Base-by-base conservation (phyloP, 2,888 invertebrate species). In the Synergus itoensis region DNA sequence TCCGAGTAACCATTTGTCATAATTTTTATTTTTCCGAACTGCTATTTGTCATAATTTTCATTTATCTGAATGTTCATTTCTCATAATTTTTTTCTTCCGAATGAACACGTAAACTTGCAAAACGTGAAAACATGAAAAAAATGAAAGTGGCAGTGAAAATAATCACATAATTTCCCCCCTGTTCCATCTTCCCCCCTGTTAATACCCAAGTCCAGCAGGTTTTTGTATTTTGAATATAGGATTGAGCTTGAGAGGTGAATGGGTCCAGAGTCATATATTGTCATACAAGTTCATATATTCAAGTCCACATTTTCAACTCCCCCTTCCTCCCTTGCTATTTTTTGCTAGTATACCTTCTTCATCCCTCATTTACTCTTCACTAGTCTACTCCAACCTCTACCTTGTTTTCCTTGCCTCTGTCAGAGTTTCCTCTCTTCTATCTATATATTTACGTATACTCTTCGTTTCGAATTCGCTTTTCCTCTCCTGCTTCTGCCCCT, bases 201-300 rank as follows among this genome's bases (percentile, higher is more conserved):
- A 28, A 28, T 28, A 28, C 28, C 28, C 28, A n/a, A 48, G 7
- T 48, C 48, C 48, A 28, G 12, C 18, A 11, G 21, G 84, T 89
- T 87, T 89, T 88, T 87, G 88, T 3, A 28, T 28, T 28, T 28
- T 28, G 3, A 28, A 28, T 40, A 84, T 82, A 76, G 80, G 77
- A 80, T 65, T 73, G 63, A 81, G 80, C 65, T 63, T 67, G 78
- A 77, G 76, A 60, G 76, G 43, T 64, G 80, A 81, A 82, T 79
- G 84, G 86, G 86, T 85, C 85, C 81, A 81, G 85, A 84, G 84
- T 82, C 81, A 86, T n/a, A n/a, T n/a, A n/a, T n/a, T n/a, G n/a
- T 86, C 84, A 86, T 84, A 85, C 80, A 82, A 81, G 86, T 28
- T 28, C 28, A 28, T 3, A 28, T 28, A 28, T 28, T 28, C 28